phyloP scores from a whole-genome alignment of 2,888 invertebrate genomes.

The Abrostola tripartita region DNA sequence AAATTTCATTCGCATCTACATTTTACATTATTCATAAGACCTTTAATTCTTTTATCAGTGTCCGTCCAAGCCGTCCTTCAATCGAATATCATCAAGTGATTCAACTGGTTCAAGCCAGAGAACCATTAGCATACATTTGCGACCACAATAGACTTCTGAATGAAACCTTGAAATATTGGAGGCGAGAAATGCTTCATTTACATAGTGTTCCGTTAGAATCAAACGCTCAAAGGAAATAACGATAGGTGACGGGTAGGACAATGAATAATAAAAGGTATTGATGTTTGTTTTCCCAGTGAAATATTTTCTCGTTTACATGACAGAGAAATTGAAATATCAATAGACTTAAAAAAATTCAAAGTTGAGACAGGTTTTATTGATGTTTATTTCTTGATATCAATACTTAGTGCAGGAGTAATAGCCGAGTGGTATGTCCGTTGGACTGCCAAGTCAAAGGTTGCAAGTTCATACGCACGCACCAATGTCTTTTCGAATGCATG shows the following conservation, averaged over 20 bases:
- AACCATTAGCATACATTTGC: constrained; percentile 64
- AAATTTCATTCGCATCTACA: constrained; percentile 20
- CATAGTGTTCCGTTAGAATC: constrained; percentile 58
- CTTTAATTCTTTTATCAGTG: constrained; percentile 40
- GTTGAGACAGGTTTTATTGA: too few species aligned
- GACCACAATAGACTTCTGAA: constrained; percentile 58
- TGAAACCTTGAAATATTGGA: constrained; percentile 59
- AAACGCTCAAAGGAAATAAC: constrained; percentile 44
- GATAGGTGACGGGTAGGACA: constrained; percentile 42
- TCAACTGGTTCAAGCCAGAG: constrained; percentile 43
- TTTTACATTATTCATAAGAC: constrained; percentile 39
- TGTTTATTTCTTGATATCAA: too few species aligned
- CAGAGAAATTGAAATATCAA: too few species aligned
- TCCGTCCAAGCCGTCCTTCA: constrained; percentile 23
- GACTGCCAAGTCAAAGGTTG: too few species aligned
- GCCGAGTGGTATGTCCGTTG: too few species aligned
- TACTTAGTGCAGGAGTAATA: too few species aligned
- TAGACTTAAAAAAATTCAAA: too few species aligned
- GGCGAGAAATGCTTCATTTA: constrained; percentile 64
- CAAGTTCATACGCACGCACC: too few species aligned
- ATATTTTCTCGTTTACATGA: too few species aligned
- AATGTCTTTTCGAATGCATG: too few species aligned
- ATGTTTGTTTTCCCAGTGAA: constrained; percentile 33
- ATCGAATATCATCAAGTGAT: constrained; percentile 48
- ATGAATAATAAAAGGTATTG: constrained; percentile 47